phyloP scores from a whole-genome alignment of 2,888 invertebrate species.

The Hydrotaea cyrtoneurina region DNA sequence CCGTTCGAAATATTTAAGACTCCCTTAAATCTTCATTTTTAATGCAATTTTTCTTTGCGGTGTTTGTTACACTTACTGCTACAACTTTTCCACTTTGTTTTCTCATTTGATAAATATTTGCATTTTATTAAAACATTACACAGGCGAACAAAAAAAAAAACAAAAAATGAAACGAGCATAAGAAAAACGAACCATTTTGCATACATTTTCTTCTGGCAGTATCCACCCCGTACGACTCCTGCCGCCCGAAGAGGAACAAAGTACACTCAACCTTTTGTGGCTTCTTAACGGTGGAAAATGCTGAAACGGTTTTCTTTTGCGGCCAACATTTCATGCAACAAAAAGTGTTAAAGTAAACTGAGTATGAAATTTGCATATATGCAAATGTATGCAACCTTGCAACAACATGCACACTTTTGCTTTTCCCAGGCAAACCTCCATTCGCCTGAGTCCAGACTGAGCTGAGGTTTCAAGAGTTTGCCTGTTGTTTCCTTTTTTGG shows the following conservation, averaged over 20 bases:
- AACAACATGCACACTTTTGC: constrained; percentile 62
- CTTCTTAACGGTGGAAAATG: constrained; percentile 55
- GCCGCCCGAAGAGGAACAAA: neutral
- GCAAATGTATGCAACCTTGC: constrained; percentile 53
- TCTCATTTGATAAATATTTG: constrained; percentile 52
- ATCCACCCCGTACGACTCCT: neutral
- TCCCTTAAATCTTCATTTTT: no score
- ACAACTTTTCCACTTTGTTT: neutral
- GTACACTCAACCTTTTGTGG: constrained; percentile 56
- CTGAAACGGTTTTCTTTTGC: neutral
- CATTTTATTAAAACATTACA: constrained; percentile 59
- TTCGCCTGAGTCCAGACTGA: neutral
- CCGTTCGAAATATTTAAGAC: no score
- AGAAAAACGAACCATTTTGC: constrained; percentile 58
- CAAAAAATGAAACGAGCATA: no score
- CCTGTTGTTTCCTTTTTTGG: neutral
- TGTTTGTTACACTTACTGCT: neutral
- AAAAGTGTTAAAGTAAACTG: constrained; percentile 37
- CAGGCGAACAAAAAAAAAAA: constrained; percentile 6
- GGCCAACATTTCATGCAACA: constrained; percentile 17
- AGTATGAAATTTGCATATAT: constrained; percentile 59
- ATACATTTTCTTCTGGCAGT: constrained; percentile 54
- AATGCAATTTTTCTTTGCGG: neutral
- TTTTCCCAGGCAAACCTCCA: constrained; percentile 9
- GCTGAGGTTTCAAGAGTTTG: neutral